A percentile compares a stretch with the other conserved stretches of the same genome.
phyloP scores from a whole-genome alignment of 1,140 invertebrate species.

The Berghia stephanieae region DNA sequence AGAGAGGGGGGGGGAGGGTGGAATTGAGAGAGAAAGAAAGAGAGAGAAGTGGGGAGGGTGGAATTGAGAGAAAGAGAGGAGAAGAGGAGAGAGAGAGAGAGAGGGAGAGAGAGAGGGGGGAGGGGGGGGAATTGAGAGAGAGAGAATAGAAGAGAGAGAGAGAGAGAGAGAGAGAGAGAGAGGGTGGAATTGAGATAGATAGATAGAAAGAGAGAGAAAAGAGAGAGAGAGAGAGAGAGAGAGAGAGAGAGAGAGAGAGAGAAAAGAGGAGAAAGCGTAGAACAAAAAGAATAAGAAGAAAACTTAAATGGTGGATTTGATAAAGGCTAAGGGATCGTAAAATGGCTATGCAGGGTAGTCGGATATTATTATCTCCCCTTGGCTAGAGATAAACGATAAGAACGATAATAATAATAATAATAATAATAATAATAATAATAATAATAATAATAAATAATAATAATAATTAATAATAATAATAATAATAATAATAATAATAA shows the following conservation, averaged over 20 bases:
- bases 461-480: too few relatives aligned
- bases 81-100: slow-evolving; percentile 3
- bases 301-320: not conserved
- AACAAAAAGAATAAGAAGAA: not conserved
- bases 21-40: too few relatives aligned
- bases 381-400: too few relatives aligned
- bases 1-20: slow-evolving; percentile 32
- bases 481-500: too few relatives aligned
- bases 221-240: not conserved
- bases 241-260: not conserved
- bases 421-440: too few relatives aligned
- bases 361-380: too few relatives aligned
- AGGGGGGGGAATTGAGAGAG: not conserved
- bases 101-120: slow-evolving; percentile 26
- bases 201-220: not conserved
- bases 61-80: not conserved
- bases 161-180: slow-evolving; percentile 28
- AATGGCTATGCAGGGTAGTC: too few relatives aligned
- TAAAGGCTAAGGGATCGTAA: not conserved
- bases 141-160: slow-evolving; percentile 29
- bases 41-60: slow-evolving; percentile 10
- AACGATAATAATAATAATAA: too few relatives aligned
- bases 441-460: too few relatives aligned
- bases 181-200: not conserved
- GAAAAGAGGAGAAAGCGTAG: not conserved